Evolutionary conservation across 2,797 vertebrate genomes (phyloP).

Genomic region (Poliocrania exsul): DNA sequence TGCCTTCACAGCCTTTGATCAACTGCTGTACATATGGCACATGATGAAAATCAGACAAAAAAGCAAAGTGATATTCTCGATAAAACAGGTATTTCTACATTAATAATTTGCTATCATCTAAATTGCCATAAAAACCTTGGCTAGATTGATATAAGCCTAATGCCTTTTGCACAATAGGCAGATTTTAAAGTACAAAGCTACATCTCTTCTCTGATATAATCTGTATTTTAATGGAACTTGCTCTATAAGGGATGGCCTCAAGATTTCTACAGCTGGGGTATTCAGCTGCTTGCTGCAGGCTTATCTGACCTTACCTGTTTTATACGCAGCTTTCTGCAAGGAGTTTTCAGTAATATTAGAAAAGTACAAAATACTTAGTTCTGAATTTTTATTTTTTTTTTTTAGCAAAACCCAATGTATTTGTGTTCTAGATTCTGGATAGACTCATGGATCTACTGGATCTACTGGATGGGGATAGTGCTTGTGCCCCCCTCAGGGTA

Average conservation of each 20-base stretch:
- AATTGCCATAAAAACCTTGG: slow-evolving; percentile 36
- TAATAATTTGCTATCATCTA: slow-evolving; percentile 38
- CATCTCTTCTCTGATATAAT: slow-evolving; percentile 34
- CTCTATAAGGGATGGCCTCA: neutral
- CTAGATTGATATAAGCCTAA: slow-evolving; percentile 22
- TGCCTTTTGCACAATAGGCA: slow-evolving; percentile 1
- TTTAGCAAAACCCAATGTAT: neutral
- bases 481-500: neutral
- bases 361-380: neutral
- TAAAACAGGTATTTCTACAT: slow-evolving; percentile 44
- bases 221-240: neutral
- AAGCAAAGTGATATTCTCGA: slow-evolving; percentile 11
- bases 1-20: slow-evolving; percentile 34
- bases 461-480: neutral
- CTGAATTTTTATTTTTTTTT: neutral
- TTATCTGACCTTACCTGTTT: slow-evolving; percentile 40
- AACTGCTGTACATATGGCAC: slow-evolving; percentile 25
- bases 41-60: slow-evolving; percentile 49
- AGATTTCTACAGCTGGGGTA: slow-evolving; percentile 9
- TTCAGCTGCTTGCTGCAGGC: slow-evolving; percentile 27
- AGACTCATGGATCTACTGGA: neutral
- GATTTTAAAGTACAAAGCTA: slow-evolving; percentile 47
- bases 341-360: neutral
- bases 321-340: neutral
- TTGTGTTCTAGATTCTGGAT: neutral